A percentile compares a stretch with the other conserved stretches of the same genome.
phyloP scores from a whole-genome alignment of 1,140 invertebrate genomes.

The Dendrolimus punctatus region DNA sequence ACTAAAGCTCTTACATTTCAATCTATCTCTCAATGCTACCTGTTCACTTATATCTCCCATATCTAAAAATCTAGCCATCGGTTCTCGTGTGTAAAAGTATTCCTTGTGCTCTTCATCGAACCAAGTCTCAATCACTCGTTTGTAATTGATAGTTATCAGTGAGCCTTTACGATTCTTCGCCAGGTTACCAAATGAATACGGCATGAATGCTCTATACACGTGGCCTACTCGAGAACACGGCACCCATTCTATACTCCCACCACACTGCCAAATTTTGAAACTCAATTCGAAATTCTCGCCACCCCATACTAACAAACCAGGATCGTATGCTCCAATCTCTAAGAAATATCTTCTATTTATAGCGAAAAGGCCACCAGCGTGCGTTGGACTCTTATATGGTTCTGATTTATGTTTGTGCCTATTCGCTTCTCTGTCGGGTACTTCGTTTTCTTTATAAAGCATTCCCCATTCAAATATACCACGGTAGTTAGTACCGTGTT shows the following conservation, averaged over 20 bases:
- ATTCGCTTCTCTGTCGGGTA: slow-evolving; percentile 86
- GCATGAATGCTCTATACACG: slow-evolving; percentile 98
- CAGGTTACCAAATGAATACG: slow-evolving; percentile 94
- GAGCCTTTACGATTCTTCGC: slow-evolving; percentile 94
- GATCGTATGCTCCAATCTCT: slow-evolving; percentile 96
- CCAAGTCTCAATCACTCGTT: slow-evolving; percentile 96
- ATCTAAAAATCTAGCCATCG: slow-evolving; percentile 84
- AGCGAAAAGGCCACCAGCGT: slow-evolving; percentile 98
- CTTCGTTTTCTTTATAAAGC: slow-evolving; percentile 98
- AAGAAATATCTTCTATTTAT: slow-evolving; percentile 97
- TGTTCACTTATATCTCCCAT: slow-evolving; percentile 90
- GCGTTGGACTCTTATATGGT: slow-evolving; percentile 94
- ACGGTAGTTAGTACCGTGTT: slow-evolving; percentile 83
- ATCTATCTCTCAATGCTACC: slow-evolving; percentile 82
- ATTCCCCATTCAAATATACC: slow-evolving; percentile 99
- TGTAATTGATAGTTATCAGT: slow-evolving; percentile 96
- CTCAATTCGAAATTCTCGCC: slow-evolving; percentile 99
- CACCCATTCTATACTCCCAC: slow-evolving; percentile 98
- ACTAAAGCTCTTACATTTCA: slow-evolving; percentile 93
- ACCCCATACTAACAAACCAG: slow-evolving; percentile 93
- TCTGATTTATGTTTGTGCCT: slow-evolving; percentile 87
- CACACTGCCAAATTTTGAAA: slow-evolving; percentile 99
- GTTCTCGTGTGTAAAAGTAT: slow-evolving; percentile 96
- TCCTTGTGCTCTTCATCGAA: slow-evolving; percentile 96
- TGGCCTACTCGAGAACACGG: slow-evolving; percentile 98